Conservation (phyloP, 2,797 vertebrate genomes). For the Petrocephalus sullivani region DNA sequence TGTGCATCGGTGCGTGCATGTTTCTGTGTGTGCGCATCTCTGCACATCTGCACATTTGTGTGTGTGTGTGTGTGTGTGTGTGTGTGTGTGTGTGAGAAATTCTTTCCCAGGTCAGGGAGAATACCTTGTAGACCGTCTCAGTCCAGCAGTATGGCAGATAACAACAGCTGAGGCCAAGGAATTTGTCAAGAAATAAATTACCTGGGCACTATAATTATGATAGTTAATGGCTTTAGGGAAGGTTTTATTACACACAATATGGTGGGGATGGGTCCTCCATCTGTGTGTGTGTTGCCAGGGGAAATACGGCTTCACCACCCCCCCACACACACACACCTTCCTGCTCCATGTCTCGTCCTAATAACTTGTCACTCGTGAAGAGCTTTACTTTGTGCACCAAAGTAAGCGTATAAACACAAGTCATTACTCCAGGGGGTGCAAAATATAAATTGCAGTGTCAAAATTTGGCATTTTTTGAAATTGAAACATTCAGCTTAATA, state of each 20-base stretch:
- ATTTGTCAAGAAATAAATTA: slow-evolving; percentile 66
- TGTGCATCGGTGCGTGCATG: not conserved
- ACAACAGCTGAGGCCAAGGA: slow-evolving; percentile 47
- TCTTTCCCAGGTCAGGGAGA: slow-evolving; percentile 18
- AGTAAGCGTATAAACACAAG: slow-evolving; percentile 15
- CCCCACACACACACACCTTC: slow-evolving; percentile 41
- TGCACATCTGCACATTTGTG: not conserved
- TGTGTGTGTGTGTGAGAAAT: slow-evolving; percentile 9
- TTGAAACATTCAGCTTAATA: slow-evolving; percentile 11
- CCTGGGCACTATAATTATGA: slow-evolving; percentile 53
- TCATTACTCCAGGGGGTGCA: slow-evolving; percentile 10
- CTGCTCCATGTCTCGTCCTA: slow-evolving; percentile 39
- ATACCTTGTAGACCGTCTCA: slow-evolving; percentile 22
- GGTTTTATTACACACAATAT: slow-evolving; percentile 67
- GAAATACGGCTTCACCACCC: slow-evolving; percentile 63
- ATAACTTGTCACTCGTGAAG: slow-evolving; percentile 54
- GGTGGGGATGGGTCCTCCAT: slow-evolving; percentile 62
- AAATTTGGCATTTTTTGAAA: slow-evolving; percentile 22
- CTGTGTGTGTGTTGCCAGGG: slow-evolving; percentile 64
- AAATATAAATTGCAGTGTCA: slow-evolving; percentile 22
- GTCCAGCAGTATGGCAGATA: slow-evolving; percentile 16
- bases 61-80: slow-evolving; percentile 1
- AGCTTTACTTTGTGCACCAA: slow-evolving; percentile 1
- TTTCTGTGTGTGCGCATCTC: not conserved
- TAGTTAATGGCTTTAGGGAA: slow-evolving; percentile 69